Evolutionary conservation across 2,888 invertebrate genomes (phyloP).

Genomic region (Aproaerema taeniolella): DNA sequence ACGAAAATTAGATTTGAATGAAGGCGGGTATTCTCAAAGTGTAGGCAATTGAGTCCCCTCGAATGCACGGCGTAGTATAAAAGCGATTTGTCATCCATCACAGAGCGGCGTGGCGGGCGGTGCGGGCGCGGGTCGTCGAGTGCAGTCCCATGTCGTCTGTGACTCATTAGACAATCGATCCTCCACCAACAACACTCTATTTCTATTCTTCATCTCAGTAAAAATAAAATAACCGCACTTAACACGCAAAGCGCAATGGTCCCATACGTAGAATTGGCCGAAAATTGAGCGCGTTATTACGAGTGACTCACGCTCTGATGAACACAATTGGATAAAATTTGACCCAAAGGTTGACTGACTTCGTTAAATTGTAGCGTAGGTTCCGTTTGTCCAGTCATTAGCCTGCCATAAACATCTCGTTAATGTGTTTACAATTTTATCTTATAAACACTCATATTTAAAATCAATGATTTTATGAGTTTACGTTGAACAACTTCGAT

Average conservation of each 20-base stretch:
- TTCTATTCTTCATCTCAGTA: neutral
- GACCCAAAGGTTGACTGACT: conserved; percentile 26
- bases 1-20: no score
- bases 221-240: conserved; percentile 3
- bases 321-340: conserved; percentile 32
- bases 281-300: conserved; percentile 25
- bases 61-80: conserved; percentile 1
- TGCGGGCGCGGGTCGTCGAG: conserved; percentile 53
- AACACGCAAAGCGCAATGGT: conserved; percentile 2
- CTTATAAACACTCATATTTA: no score
- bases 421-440: no score
- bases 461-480: no score
- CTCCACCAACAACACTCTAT: conserved; percentile 25
- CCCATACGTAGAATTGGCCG: conserved; percentile 25
- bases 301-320: conserved; percentile 24
- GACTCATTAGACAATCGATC: conserved; percentile 73
- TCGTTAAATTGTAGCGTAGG: neutral
- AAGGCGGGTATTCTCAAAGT: conserved; percentile 1
- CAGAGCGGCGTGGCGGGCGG: neutral
- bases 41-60: conserved; percentile 1
- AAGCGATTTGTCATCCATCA: conserved; percentile 11
- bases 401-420: no score
- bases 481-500: no score
- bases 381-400: no score
- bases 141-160: conserved; percentile 66